Evolutionary conservation across 2,888 invertebrate genomes (phyloP), one percentile per base, ranked within the genome.

Genomic region (Apamea crenata): DNA sequence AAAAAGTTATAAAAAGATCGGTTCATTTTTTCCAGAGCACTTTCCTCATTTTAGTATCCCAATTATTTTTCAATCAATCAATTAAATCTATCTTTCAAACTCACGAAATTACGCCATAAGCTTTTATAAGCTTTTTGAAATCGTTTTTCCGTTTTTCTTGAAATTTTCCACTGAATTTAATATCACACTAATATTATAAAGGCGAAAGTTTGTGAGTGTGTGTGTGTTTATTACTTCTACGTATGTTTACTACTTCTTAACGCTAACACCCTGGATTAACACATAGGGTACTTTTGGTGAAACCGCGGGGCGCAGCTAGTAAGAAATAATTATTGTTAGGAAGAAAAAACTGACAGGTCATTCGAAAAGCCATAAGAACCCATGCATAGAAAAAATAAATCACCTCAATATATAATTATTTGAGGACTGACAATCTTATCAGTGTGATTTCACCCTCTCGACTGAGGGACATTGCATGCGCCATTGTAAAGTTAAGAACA

Each of bases 401-500:
- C 32, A 70, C 44, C 47, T 14, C 40, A 69, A 77, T 76, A 74
- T 65, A 80, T 84, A 84, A 89, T 88, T 84, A 87, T 83, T 83
- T 74, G 59, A 82, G 76, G 74, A 77, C 74, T 77, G 75, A 80
- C 87, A 82, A 87, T 86, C 84, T 88, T 88, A 88, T 89, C 89
- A 77, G 63, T 88, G 84, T 88, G 89, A 85, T 87, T 89, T 85
- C 89, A 89, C 79, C 77, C 85, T 82, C 87, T 84, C 77, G 56
- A 76, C 78, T 85, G 47, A 65, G 36, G 77, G 81, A 80, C 83
- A 71, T 82, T 82, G 83, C 88, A 78, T 61, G 71, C 18, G 29
- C 21, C 79, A 86, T 67, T 67, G 78, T 70, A 1, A 21, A 66
- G 1, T 44, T 36, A 3, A 2, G 0, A 65, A 14, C 72, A 87